A percentile compares a stretch with the other conserved stretches of the same genome.
These are phyloP conservation scores for Phorcus lineatus DNA, from an alignment of 2,888 invertebrate species.

Conservation along the genomic window DNA sequence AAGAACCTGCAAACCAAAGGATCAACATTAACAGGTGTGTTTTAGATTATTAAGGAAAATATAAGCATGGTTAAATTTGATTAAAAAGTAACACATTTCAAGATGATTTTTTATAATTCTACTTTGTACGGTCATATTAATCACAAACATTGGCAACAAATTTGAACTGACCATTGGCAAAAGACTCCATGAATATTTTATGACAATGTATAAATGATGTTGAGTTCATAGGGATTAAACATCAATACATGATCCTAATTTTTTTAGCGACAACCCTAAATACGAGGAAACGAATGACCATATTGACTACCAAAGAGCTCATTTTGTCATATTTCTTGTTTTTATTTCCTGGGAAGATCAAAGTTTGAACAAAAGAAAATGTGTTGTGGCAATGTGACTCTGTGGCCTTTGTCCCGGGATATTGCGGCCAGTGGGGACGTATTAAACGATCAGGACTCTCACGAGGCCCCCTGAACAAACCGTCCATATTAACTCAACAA, in stretches of 20 bases:
- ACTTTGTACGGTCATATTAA: too few relatives aligned
- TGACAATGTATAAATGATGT: too few relatives aligned
- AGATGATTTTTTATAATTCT: too few relatives aligned
- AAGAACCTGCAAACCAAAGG: conserved; percentile 76
- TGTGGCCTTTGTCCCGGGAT: background rate
- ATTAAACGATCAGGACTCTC: background rate
- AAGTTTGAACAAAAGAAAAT: background rate
- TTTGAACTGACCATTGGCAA: too few relatives aligned
- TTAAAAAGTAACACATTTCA: too few relatives aligned
- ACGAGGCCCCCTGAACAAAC: background rate
- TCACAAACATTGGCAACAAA: too few relatives aligned
- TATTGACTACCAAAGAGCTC: background rate
- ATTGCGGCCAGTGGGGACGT: background rate
- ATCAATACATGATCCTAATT: too few relatives aligned
- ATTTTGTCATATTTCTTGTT: background rate
- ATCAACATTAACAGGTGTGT: background rate
- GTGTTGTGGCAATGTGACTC: background rate
- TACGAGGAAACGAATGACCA: too few relatives aligned
- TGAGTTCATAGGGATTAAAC: too few relatives aligned
- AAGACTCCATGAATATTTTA: too few relatives aligned
- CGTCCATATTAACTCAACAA: conserved; percentile 2
- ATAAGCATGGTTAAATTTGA: background rate
- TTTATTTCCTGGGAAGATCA: background rate
- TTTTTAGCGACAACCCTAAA: too few relatives aligned
- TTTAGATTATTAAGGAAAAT: background rate